Percentiles rank a stretch among this genome's conserved stretches.
phyloP scores from a whole-genome alignment of 2,113 vertebrate genomes.

The Hyperopisus bebe region DNA sequence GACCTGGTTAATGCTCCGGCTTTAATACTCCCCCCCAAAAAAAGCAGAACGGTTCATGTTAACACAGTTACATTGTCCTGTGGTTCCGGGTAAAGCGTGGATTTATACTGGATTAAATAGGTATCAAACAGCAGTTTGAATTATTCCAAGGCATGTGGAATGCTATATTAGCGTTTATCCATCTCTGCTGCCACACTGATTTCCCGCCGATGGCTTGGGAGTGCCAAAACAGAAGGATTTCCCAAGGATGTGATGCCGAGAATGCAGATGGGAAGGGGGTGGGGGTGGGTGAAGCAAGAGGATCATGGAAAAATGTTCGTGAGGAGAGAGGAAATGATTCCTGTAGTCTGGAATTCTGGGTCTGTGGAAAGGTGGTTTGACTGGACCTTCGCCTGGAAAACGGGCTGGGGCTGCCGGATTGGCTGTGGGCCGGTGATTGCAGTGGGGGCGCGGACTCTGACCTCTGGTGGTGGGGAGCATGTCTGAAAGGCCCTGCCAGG shows the following conservation, averaged over 20 bases:
- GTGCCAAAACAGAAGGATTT: neutral
- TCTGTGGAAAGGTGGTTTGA: neutral
- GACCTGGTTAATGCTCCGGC: neutral
- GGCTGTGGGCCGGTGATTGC: neutral
- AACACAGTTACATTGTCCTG: neutral
- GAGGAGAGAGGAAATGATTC: neutral
- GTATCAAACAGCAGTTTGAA: neutral
- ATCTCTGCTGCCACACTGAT: neutral
- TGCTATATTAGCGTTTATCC: neutral
- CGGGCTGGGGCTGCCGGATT: neutral
- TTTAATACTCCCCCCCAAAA: neutral
- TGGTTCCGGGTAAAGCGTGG: neutral
- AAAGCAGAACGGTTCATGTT: neutral
- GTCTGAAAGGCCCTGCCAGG: slow-evolving; percentile 97
- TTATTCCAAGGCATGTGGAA: neutral
- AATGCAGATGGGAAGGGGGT: neutral
- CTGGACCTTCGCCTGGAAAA: neutral
- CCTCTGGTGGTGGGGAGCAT: slow-evolving; percentile 95
- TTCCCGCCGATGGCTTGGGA: neutral
- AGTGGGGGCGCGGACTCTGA: slow-evolving; percentile 42
- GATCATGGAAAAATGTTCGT: neutral
- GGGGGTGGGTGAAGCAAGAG: neutral
- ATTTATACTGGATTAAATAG: neutral
- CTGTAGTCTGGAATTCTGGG: neutral
- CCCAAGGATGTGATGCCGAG: neutral